These are phyloP conservation scores for Xenus cinereus DNA, from an alignment of 2,113 vertebrate genomes.

Conservation along the genomic window DNA sequence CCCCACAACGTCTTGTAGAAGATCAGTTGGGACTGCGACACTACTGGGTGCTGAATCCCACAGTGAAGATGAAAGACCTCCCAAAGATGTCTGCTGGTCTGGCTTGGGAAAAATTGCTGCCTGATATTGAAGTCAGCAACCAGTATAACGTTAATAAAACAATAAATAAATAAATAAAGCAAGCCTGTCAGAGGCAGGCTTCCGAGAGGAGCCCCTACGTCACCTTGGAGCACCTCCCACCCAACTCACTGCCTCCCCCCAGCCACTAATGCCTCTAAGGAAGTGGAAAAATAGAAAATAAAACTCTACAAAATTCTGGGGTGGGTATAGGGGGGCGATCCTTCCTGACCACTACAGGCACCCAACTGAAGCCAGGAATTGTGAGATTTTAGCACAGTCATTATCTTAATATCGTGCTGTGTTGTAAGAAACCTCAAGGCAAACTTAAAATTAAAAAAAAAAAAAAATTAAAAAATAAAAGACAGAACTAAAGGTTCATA, in stretches of 20 bases:
- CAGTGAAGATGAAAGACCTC: background rate
- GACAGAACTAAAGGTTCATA: background rate
- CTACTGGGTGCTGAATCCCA: background rate
- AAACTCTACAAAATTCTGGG: background rate
- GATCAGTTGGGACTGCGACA: background rate
- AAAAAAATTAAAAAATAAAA: background rate
- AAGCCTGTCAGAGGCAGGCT: background rate
- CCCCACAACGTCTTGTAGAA: background rate
- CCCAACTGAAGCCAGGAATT: background rate
- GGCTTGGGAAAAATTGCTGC: background rate
- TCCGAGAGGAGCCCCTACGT: background rate
- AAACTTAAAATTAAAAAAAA: background rate
- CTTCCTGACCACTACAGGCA: background rate
- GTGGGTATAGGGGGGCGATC: accelerated
- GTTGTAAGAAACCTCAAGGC: background rate
- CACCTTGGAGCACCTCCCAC: background rate
- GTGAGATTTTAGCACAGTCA: background rate
- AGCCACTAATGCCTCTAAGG: background rate
- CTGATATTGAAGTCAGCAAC: background rate
- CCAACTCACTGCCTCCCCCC: background rate
- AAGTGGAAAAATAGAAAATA: background rate
- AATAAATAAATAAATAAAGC: too few relatives aligned
- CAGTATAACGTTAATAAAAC: background rate
- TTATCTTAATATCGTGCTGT: too few relatives aligned
- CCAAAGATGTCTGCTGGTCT: background rate